Conservation (phyloP, 2,113 vertebrate species). For the Rynchops niger region DNA sequence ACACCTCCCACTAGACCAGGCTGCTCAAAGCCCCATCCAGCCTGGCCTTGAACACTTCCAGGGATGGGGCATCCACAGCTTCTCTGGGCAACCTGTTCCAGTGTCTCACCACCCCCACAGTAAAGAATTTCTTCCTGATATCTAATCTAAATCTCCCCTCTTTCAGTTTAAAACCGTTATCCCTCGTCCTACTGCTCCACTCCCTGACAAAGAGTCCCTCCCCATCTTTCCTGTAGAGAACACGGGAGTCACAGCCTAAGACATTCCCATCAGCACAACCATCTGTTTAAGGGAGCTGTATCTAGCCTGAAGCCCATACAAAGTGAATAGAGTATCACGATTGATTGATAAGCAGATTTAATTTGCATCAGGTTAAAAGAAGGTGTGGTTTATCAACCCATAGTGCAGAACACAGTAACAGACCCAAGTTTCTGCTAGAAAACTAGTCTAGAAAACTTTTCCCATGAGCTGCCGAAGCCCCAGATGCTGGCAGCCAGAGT, state of each 20-base stretch:
- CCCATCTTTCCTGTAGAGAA: no score
- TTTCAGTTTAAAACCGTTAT: no score
- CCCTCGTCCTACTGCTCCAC: no score
- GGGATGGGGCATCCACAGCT: no score
- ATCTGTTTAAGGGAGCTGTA: background rate
- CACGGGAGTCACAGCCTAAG: background rate
- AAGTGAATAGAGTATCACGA: background rate
- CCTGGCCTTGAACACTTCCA: no score
- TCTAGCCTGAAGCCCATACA: background rate
- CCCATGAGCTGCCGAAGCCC: background rate
- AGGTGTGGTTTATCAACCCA: background rate
- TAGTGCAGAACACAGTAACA: accelerated
- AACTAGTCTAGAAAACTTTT: background rate
- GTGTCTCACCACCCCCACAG: no score
- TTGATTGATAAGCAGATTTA: background rate
- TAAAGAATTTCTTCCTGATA: no score
- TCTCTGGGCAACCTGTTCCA: no score
- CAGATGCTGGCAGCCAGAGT: background rate
- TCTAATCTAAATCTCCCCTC: no score
- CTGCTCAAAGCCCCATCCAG: no score
- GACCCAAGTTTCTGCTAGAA: background rate
- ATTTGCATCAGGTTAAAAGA: background rate
- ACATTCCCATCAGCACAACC: background rate
- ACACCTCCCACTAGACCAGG: no score
- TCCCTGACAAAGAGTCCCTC: no score